phyloP scores from a whole-genome alignment of 1,140 invertebrate species.

The Drosophila ficusphila region DNA sequence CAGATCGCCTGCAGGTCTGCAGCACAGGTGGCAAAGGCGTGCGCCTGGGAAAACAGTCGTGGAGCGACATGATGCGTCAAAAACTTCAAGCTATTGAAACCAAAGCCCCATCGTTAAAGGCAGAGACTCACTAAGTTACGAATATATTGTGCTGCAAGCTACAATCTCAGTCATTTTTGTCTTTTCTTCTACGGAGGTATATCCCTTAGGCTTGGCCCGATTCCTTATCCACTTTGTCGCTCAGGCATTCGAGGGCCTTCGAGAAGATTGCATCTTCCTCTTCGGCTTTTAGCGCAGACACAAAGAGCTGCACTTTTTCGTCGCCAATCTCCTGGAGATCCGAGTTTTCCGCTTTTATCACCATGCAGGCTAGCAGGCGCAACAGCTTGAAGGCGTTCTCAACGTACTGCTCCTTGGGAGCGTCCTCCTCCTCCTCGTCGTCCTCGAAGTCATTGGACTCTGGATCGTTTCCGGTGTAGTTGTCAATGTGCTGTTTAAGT shows the following conservation, averaged over 20 bases:
- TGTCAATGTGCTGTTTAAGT: constrained; percentile 52
- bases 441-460: constrained; percentile 61
- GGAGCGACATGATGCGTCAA: constrained; percentile 63
- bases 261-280: constrained; percentile 55
- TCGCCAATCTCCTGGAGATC: constrained; percentile 48
- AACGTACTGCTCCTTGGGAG: constrained; percentile 57
- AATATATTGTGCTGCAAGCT: constrained; percentile 64
- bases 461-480: constrained; percentile 51
- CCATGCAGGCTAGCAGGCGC: constrained; percentile 51
- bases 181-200: constrained; percentile 30
- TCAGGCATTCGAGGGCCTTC: constrained; percentile 54
- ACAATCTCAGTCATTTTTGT: constrained; percentile 71
- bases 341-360: constrained; percentile 36
- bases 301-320: constrained; percentile 43
- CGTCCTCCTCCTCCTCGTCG: constrained; percentile 67
- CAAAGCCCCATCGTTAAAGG: not conserved
- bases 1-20: constrained; percentile 35
- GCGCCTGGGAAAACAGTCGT: constrained; percentile 74
- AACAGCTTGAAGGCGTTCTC: constrained; percentile 64
- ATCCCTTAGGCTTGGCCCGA: constrained; percentile 64
- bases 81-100: constrained; percentile 18
- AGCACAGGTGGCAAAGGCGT: constrained; percentile 57
- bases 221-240: constrained; percentile 43
- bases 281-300: constrained; percentile 33
- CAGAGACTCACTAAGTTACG: constrained; percentile 28